phyloP scores from a whole-genome alignment of 35 echinoderm and acorn worm genomes.

The Stichopus chloronotus region DNA sequence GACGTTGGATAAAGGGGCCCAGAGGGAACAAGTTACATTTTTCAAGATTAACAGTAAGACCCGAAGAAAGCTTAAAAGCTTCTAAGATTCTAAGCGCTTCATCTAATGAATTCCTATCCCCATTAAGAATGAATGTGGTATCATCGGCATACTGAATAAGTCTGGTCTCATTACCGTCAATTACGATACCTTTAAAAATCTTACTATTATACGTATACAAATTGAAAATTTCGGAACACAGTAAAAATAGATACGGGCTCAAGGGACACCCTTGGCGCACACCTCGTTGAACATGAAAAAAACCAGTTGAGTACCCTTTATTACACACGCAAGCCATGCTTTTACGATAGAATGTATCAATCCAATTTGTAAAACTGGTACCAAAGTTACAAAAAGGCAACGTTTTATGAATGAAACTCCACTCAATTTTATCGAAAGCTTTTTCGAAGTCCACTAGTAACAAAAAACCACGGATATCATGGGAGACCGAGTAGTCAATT shows the following conservation, averaged over 20 bases:
- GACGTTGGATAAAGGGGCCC: not conserved
- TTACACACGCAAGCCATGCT: no score
- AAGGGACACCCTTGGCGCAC: no score
- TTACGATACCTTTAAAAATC: not conserved
- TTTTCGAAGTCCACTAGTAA: no score
- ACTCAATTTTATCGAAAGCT: no score
- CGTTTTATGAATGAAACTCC: no score
- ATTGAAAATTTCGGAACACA: not conserved
- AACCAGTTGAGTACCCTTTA: no score
- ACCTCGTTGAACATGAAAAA: no score
- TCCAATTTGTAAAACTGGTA: no score
- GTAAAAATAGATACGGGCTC: no score
- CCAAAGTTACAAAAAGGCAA: no score
- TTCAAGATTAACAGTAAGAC: constrained; percentile 13
- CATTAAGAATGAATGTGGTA: not conserved
- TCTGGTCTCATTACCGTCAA: not conserved
- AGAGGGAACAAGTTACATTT: constrained; percentile 31
- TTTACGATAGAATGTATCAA: no score
- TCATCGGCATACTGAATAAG: constrained; percentile 28
- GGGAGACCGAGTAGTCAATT: not conserved
- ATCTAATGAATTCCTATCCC: not conserved
- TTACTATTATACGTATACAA: not conserved
- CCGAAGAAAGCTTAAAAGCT: not conserved
- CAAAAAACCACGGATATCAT: not conserved
- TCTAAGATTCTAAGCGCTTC: not conserved